phyloP scores from a whole-genome alignment of 2,888 invertebrate species.

The Drosophila suboccidentalis region DNA sequence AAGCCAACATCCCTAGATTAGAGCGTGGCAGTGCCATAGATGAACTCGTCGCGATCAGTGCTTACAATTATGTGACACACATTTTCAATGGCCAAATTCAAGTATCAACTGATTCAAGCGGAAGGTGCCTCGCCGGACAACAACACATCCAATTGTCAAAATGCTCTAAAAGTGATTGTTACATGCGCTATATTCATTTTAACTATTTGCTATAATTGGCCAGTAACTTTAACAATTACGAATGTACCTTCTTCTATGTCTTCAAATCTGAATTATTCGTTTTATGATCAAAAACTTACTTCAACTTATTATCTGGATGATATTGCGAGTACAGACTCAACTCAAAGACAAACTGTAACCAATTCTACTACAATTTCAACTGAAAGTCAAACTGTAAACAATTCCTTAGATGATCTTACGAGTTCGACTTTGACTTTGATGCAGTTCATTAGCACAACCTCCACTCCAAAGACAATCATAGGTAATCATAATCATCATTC shows the following conservation, averaged over 20 bases:
- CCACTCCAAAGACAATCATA: background rate
- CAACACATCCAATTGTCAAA: background rate
- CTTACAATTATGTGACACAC: background rate
- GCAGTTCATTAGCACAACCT: background rate
- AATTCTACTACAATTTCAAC: background rate
- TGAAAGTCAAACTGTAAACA: background rate
- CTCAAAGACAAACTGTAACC: background rate
- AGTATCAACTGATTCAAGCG: slow-evolving; percentile 49
- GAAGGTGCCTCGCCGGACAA: slow-evolving; percentile 14
- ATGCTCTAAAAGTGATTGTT: slow-evolving; percentile 25
- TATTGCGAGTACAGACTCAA: background rate
- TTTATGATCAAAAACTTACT: background rate
- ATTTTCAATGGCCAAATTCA: slow-evolving; percentile 43
- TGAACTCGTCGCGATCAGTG: slow-evolving; percentile 23
- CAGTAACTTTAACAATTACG: background rate
- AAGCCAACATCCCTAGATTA: slow-evolving; percentile 5
- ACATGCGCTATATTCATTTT: slow-evolving; percentile 29
- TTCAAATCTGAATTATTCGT: background rate
- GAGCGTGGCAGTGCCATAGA: slow-evolving; percentile 21
- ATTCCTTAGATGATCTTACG: background rate
- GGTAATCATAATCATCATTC: slow-evolving; percentile 16
- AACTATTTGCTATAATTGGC: slow-evolving; percentile 35
- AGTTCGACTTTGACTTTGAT: background rate
- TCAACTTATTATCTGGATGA: background rate
- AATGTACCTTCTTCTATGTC: background rate